Base-by-base conservation (phyloP, 2,888 invertebrate genomes). In the Drosophila merina region DNA sequence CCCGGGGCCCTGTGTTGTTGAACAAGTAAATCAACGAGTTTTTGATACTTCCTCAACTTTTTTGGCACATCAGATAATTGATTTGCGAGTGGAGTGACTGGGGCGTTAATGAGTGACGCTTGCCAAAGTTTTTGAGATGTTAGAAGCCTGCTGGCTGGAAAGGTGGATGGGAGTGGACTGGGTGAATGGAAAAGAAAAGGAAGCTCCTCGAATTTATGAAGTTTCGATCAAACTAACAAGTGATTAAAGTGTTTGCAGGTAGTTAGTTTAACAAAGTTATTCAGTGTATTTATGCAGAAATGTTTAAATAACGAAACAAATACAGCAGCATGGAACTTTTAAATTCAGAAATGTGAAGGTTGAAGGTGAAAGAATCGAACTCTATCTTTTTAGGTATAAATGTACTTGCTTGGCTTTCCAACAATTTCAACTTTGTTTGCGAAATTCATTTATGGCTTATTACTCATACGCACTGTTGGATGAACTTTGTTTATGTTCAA, bases 51-150 rank as follows among this genome's bases (percentile, higher is more conserved):
- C 28, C 49, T 38, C 20, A 54, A 58, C 51, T 72, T 68, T 67
- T 66, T 58, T 72, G 59, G 77, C 77, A 84, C 71, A 79, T 85
- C 73, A 79, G 69, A 82, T 81, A 81, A 81, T 79, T 81, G 85
- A 81, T 85, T 85, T 77, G 66, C 77, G 58, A 76, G 72, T 78
- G 72, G 70, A 81, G 60, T 59, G 48, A 40, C 64, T 54, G 31
- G 54, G 64, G 64, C 48, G 64, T 42, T 66, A 64, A 66, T 55
- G 64, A 66, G 48, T 66, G 64, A 64, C 55, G 64, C 28, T 42
- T 55, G 54, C 55, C 47, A 48, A 70, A 68, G 70, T 70, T 70
- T 60, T 38, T 47, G 14, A 63, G 51, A 45, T 25, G 36, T 25
- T 50, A 4, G 33, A 36, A 50, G 40, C 20, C 40, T 40, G 7